Percentiles rank a stretch among this genome's conserved stretches.
Conservation (phyloP, 2,113 vertebrate genomes). For the Chionis minor region DNA sequence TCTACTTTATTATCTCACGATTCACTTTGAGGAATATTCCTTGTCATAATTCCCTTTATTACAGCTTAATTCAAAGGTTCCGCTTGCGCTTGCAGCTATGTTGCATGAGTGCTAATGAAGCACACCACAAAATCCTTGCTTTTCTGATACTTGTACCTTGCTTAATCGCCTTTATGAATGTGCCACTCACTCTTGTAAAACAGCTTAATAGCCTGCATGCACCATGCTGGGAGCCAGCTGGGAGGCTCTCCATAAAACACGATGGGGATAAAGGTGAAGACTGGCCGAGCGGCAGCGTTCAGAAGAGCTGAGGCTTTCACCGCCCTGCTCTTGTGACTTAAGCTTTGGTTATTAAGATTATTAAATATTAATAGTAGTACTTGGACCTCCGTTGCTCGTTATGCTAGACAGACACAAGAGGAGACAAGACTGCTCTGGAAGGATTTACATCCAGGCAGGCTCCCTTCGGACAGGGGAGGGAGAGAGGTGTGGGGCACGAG, state of each 20-base stretch:
- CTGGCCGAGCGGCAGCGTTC: neutral
- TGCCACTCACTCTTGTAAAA: neutral
- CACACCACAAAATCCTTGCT: neutral
- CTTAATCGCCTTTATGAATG: neutral
- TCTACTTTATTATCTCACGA: neutral
- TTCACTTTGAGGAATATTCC: neutral
- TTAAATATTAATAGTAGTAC: neutral
- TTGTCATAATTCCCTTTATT: constrained; percentile 17
- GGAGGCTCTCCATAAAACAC: neutral
- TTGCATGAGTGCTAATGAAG: neutral
- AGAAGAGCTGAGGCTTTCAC: neutral
- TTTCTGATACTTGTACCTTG: neutral
- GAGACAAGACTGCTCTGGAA: neutral
- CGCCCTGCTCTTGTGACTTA: neutral
- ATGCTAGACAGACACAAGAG: neutral
- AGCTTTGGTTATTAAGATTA: neutral
- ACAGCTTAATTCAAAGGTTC: neutral
- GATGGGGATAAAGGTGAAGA: neutral
- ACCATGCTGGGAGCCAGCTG: neutral
- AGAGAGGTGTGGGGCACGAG: fast-evolving
- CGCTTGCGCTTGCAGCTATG: neutral
- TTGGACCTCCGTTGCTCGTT: neutral
- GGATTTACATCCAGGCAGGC: neutral
- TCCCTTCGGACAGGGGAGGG: fast-evolving
- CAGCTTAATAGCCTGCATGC: neutral